phyloP scores from a whole-genome alignment of 2,113 vertebrate genomes.

The Calyptomena viridis region DNA sequence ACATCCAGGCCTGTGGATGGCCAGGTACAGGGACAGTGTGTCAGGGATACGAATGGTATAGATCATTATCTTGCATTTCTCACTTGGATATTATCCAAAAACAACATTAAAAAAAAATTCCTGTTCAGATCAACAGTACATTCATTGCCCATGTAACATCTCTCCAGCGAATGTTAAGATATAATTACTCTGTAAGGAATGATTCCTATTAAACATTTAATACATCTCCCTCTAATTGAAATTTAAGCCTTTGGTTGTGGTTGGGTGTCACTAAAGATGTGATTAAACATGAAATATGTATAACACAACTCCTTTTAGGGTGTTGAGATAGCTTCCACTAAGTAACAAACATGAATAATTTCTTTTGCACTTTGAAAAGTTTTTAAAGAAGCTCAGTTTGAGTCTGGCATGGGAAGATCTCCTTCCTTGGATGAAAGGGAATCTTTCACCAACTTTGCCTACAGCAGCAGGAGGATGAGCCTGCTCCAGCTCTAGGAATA shows the following conservation, averaged over 20 bases:
- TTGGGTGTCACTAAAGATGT: slow-evolving; percentile 57
- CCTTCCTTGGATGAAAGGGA: neutral
- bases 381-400: neutral
- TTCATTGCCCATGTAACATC: neutral
- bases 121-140: neutral
- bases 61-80: neutral
- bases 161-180: neutral
- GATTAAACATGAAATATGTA: slow-evolving; percentile 71
- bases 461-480: neutral
- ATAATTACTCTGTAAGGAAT: slow-evolving; percentile 53
- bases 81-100: neutral
- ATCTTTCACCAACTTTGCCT: neutral
- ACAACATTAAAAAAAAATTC: neutral
- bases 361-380: neutral
- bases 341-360: slow-evolving; percentile 35
- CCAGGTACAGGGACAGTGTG: rapidly evolving
- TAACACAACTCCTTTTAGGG: slow-evolving; percentile 34
- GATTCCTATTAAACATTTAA: slow-evolving; percentile 64
- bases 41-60: neutral
- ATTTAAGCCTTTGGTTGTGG: slow-evolving; percentile 59
- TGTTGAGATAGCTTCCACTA: slow-evolving; percentile 18
- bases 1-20: neutral
- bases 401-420: neutral
- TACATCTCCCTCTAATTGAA: slow-evolving; percentile 59
- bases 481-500: neutral